phyloP scores from a whole-genome alignment of 2,113 vertebrate species.

The Tragelaphus buxtoni region DNA sequence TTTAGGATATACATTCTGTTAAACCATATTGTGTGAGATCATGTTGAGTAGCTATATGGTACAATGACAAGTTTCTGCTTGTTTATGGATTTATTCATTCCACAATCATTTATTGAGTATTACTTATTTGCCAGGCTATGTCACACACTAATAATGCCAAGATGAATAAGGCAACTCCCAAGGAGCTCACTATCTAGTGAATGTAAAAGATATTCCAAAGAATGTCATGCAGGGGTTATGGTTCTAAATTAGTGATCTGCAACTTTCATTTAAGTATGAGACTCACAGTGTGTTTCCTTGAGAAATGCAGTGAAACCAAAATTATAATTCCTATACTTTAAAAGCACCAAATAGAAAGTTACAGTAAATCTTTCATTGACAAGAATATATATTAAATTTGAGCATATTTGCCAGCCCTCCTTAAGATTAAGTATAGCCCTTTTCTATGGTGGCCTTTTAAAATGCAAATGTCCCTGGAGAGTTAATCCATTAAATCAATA shows the following conservation, averaged over 20 bases:
- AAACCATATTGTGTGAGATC: neutral
- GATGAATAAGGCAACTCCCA: neutral
- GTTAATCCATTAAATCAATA: neutral
- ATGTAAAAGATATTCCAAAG: neutral
- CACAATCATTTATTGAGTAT: neutral
- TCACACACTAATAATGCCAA: neutral
- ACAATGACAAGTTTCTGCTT: neutral
- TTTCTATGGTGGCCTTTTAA: slow-evolving; percentile 9
- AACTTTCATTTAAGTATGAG: neutral
- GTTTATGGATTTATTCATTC: neutral
- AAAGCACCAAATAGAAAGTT: neutral
- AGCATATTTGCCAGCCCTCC: neutral
- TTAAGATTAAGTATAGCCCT: neutral
- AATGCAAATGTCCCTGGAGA: neutral
- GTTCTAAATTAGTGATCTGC: neutral
- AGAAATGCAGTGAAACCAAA: neutral
- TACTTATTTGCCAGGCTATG: neutral
- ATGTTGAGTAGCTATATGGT: neutral
- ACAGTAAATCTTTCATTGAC: neutral
- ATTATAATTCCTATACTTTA: neutral
- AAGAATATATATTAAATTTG: neutral
- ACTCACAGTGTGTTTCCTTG: neutral
- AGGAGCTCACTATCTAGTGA: neutral
- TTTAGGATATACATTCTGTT: neutral
- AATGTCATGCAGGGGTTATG: neutral